phyloP scores from a whole-genome alignment of 2,113 vertebrate species.

The Asarcornis scutulata region DNA sequence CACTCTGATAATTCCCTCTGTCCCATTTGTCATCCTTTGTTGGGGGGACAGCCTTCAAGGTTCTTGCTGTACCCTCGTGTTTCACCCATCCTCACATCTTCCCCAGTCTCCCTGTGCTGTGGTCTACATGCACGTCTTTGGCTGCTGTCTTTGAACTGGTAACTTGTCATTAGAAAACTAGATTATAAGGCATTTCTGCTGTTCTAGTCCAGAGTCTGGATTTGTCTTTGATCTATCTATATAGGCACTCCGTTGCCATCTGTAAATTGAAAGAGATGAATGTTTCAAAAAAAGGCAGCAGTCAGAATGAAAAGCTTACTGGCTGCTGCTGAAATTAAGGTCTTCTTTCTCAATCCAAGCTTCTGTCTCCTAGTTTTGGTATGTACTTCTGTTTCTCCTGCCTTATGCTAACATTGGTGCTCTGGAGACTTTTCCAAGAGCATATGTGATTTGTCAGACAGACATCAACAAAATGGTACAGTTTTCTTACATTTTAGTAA shows the following conservation, averaged over 20 bases:
- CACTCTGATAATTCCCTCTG: neutral
- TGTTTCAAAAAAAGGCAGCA: neutral
- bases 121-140: neutral
- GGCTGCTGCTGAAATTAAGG: neutral
- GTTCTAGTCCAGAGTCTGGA: neutral
- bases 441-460: neutral
- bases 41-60: neutral
- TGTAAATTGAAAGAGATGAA: neutral
- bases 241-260: neutral
- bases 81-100: neutral
- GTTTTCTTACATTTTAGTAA: neutral
- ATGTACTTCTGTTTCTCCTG: neutral
- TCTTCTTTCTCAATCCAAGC: neutral
- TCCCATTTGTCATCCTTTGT: neutral
- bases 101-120: neutral
- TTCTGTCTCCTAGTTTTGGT: neutral
- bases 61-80: neutral
- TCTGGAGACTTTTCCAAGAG: neutral
- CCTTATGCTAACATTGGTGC: rapidly evolving
- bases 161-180: neutral
- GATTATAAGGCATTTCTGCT: neutral
- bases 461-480: neutral
- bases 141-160: neutral
- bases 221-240: constrained; percentile 15
- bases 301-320: neutral